A percentile compares a stretch with the other conserved stretches of the same genome.
phyloP scores from a whole-genome alignment of 2,113 vertebrate genomes.

The Camelus bactrianus region DNA sequence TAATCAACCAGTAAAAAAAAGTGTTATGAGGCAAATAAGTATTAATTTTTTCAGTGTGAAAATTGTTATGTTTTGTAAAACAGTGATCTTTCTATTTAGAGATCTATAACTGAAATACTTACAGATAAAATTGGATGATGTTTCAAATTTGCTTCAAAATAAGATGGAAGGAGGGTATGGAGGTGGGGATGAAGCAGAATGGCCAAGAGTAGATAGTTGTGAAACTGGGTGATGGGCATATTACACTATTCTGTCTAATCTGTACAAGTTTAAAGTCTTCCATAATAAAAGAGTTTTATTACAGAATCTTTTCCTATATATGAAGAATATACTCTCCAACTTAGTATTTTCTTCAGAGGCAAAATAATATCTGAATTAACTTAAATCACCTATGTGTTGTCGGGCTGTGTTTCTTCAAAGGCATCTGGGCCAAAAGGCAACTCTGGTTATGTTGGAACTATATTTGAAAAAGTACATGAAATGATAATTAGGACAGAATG shows the following conservation, averaged over 20 bases:
- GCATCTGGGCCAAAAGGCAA: constrained; percentile 40
- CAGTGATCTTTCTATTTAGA: background rate
- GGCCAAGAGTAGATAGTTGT: background rate
- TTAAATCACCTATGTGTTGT: constrained; percentile 1
- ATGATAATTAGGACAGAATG: constrained; percentile 48
- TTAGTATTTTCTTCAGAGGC: background rate
- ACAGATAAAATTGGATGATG: background rate
- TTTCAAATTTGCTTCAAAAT: constrained; percentile 1
- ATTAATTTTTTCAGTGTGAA: background rate
- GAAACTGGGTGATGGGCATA: background rate
- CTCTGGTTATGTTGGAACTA: background rate
- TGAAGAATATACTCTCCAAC: constrained; percentile 13
- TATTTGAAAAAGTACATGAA: constrained; percentile 17
- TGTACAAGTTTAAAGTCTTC: background rate
- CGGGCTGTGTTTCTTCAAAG: background rate
- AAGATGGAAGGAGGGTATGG: background rate
- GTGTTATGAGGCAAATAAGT: background rate
- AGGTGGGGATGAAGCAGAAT: background rate
- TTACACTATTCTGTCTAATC: background rate
- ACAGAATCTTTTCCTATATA: background rate
- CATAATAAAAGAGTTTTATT: background rate
- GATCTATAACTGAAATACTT: background rate
- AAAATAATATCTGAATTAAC: constrained; percentile 20
- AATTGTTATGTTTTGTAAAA: background rate
- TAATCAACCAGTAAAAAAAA: background rate